Base-by-base conservation (phyloP, 2,888 invertebrate genomes). In the Drosophila antonietae region DNA sequence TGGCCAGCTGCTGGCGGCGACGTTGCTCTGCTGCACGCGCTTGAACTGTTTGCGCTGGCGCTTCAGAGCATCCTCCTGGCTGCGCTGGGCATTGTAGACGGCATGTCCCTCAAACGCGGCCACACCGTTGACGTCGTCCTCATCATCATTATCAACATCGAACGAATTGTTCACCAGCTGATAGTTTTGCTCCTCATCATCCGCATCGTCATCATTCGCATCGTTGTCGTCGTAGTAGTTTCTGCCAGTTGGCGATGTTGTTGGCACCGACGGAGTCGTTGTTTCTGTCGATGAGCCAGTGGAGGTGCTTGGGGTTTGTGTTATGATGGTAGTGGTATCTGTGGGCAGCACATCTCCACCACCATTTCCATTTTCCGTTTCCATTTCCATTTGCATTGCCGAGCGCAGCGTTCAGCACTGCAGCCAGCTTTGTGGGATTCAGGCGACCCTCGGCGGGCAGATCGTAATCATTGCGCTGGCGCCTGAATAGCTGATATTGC, bases 361-460 rank as follows among this genome's bases (percentile, higher is more conserved):
- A 23, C 23, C 23, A 28, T 0, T 9, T 3, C 12, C 8, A 4
- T 8, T 28, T 43, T 18, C 43, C 43, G 6, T 49, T 64, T 43
- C 18, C 23, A 6, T n/a, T 18, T 9, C 20, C 46, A 14, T 0
- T 9, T 5, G 18, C 4, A 31, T 55, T 62, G 28, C 18, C 33
- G 2, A 67, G 53, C 6, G 10, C 44, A 1, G 47, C 46, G 5
- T 10, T 33, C 2, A 84, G 33, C n/a, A 88, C n/a, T 1, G 68
- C 73, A 2, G 75, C 62, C 37, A 86, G 61, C 58, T 84, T 85
- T 1, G 46, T 2, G 31, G 79, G 66, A 31, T 68, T 77, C 7
- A 81, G 23, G 35, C 88, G 86, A 15, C 83, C 88, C 57, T 88
- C 82, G 9, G 76, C 75, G 1, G 55, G 62, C 55, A 65, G 56